Evolutionary conservation across 2,113 vertebrate genomes (phyloP).

Genomic region (Garra rufa): DNA sequence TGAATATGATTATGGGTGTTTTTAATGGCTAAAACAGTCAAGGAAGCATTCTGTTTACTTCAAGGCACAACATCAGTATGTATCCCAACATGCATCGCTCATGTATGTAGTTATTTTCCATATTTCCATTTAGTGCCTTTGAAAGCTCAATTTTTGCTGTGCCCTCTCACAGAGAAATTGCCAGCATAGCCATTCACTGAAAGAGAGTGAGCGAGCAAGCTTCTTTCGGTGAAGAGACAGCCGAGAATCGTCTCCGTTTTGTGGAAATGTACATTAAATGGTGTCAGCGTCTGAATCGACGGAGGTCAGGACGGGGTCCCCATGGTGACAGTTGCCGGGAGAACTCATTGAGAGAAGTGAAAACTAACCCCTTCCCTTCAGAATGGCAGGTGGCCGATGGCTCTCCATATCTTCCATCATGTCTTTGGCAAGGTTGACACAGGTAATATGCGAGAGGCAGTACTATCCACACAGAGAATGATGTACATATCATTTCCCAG

Average conservation of each 20-base stretch:
- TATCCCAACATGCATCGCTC: background rate
- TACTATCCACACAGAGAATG: slow-evolving; percentile 65
- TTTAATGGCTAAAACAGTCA: background rate
- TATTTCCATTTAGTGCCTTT: slow-evolving; percentile 45
- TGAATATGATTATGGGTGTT: background rate
- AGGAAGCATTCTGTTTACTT: background rate
- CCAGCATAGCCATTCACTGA: slow-evolving; percentile 63
- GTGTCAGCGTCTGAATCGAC: slow-evolving; percentile 70
- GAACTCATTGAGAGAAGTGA: slow-evolving; percentile 49
- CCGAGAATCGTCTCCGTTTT: slow-evolving; percentile 66
- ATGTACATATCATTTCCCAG: slow-evolving; percentile 85
- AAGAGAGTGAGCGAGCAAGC: slow-evolving; percentile 50
- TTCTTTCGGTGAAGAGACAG: slow-evolving; percentile 63
- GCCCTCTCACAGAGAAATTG: slow-evolving; percentile 62
- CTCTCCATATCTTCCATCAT: slow-evolving; percentile 74
- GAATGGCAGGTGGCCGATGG: slow-evolving; percentile 74
- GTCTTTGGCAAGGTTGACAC: slow-evolving; percentile 80
- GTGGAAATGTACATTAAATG: slow-evolving; percentile 76
- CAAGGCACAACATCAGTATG: background rate
- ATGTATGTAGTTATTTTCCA: slow-evolving; percentile 6
- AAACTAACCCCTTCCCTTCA: slow-evolving; percentile 63
- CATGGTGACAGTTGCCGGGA: slow-evolving; percentile 65
- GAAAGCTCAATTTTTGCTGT: slow-evolving; percentile 41
- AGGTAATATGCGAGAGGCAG: slow-evolving; percentile 78
- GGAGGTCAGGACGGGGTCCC: slow-evolving; percentile 72